phyloP scores from a whole-genome alignment of 2,888 invertebrate species.

The Ophion costatus region DNA sequence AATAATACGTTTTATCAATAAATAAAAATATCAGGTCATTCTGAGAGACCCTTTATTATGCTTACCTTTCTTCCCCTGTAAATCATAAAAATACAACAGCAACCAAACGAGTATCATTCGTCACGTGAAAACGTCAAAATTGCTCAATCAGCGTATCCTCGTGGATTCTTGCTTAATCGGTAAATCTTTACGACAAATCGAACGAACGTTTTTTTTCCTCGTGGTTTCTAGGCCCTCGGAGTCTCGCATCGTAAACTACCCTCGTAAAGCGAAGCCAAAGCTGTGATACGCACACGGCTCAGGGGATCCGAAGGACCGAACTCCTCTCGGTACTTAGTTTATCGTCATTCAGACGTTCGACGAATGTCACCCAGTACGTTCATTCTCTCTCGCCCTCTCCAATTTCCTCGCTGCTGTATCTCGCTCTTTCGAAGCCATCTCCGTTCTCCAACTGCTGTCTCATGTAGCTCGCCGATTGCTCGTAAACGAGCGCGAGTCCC shows the following conservation, averaged over 20 bases:
- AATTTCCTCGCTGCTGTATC: slow-evolving; percentile 22
- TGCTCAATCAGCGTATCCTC: not conserved
- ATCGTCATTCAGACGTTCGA: slow-evolving; percentile 30
- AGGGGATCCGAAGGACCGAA: slow-evolving; percentile 23
- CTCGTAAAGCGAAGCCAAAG: slow-evolving; percentile 18
- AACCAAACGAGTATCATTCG: not conserved
- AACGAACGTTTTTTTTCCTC: slow-evolving; percentile 10
- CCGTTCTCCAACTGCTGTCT: slow-evolving; percentile 24
- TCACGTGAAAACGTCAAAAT: not conserved
- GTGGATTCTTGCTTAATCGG: slow-evolving; percentile 14
- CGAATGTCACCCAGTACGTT: slow-evolving; percentile 15
- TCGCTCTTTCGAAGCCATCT: slow-evolving; percentile 28
- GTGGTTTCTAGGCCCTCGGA: not conserved
- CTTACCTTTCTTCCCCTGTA: not conserved
- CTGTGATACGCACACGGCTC: slow-evolving; percentile 10
- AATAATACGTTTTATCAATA: no score
- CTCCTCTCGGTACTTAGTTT: slow-evolving; percentile 5
- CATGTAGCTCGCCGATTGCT: slow-evolving; percentile 38
- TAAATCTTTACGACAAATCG: slow-evolving; percentile 11
- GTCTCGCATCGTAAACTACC: slow-evolving; percentile 21
- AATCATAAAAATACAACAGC: not conserved
- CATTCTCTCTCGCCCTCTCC: slow-evolving; percentile 17
- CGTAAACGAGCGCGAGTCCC: slow-evolving; percentile 58
- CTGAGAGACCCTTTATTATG: not conserved
- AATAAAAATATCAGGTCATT: no score